Evolutionary conservation across 2,797 vertebrate species (phyloP).

Genomic region (Tokudaia muenninki): DNA sequence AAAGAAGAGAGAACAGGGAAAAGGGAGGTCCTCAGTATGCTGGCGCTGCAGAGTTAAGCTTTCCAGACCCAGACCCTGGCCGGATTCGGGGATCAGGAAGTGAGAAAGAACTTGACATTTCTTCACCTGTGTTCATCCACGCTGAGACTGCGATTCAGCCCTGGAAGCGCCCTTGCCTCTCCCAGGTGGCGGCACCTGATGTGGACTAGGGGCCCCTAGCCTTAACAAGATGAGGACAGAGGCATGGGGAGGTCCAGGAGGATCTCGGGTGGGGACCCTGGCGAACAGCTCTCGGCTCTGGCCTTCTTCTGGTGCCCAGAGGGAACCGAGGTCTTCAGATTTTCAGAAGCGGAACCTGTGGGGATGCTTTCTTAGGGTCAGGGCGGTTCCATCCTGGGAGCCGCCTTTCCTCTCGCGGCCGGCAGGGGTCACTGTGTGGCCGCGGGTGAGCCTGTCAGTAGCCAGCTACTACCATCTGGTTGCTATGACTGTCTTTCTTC

Average conservation of each 20-base stretch:
- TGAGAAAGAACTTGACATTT: neutral
- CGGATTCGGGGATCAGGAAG: fast-evolving
- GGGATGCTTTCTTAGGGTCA: neutral
- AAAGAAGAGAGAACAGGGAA: neutral
- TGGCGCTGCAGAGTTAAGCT: neutral
- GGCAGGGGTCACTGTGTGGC: conserved; percentile 78
- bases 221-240: neutral
- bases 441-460: neutral
- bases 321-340: neutral
- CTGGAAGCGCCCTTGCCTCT: neutral
- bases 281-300: neutral
- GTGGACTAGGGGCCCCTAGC: fast-evolving
- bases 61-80: neutral
- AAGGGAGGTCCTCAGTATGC: neutral
- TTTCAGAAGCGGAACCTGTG: neutral
- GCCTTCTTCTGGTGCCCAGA: neutral
- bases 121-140: neutral
- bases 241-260: fast-evolving
- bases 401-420: neutral
- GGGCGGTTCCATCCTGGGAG: no score
- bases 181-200: neutral
- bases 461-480: neutral
- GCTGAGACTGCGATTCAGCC: neutral
- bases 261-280: neutral
- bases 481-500: neutral